A percentile compares a stretch with the other conserved stretches of the same genome.
Conservation (phyloP, 2,113 vertebrate genomes). For the Tor tambroides region DNA sequence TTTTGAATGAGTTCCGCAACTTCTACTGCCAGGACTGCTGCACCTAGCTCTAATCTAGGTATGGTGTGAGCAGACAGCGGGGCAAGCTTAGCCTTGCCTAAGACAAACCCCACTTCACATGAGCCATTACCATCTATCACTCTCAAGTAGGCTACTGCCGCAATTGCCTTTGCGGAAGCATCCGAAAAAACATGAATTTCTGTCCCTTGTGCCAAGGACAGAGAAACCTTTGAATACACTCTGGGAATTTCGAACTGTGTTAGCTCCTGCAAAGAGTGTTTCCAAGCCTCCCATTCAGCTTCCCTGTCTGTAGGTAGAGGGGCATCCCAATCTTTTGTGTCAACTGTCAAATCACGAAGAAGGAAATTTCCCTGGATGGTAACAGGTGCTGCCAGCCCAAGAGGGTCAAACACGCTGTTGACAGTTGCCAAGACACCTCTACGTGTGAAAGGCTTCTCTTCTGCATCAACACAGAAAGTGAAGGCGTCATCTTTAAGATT, state of each 20-base stretch:
- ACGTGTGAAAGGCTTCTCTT: slow-evolving; percentile 11
- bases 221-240: not conserved
- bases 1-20: slow-evolving; percentile 39
- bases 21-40: slow-evolving; percentile 40
- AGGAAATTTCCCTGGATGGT: slow-evolving; percentile 36
- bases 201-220: not conserved
- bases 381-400: slow-evolving; percentile 36
- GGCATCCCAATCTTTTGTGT: not conserved
- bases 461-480: not conserved
- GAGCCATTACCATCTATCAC: not conserved
- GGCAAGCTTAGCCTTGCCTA: slow-evolving; percentile 39
- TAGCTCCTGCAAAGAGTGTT: not conserved
- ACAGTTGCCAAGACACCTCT: slow-evolving; percentile 30
- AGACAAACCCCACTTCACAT: not conserved
- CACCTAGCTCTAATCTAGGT: slow-evolving; percentile 34
- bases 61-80: slow-evolving; percentile 29
- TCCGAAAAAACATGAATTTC: slow-evolving; percentile 10
- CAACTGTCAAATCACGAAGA: not conserved
- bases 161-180: slow-evolving; percentile 24
- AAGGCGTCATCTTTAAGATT: not conserved
- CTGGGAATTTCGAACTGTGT: not conserved
- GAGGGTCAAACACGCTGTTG: slow-evolving; percentile 37
- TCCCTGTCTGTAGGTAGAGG: slow-evolving; percentile 1
- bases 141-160: not conserved
- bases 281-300: not conserved